phyloP scores from a whole-genome alignment of 1,140 invertebrate species.

The Drosophila cardini region DNA sequence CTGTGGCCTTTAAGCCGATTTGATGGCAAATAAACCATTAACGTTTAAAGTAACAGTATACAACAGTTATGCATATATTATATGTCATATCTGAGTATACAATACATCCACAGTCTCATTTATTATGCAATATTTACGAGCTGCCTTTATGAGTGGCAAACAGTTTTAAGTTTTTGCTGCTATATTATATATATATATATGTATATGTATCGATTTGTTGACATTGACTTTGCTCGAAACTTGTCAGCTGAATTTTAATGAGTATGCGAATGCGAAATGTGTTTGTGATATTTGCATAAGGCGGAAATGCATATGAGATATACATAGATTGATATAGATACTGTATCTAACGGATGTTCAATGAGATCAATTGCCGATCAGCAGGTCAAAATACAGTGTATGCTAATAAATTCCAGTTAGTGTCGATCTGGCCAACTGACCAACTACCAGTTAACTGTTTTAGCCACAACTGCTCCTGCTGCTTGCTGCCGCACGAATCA shows the following conservation, averaged over 20 bases:
- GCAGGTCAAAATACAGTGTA: slow-evolving; percentile 15
- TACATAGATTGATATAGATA: neutral
- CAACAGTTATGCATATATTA: slow-evolving; percentile 60
- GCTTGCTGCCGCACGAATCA: slow-evolving; percentile 1
- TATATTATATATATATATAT: slow-evolving; percentile 34
- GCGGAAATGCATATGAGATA: slow-evolving; percentile 30
- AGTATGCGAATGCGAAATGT: slow-evolving; percentile 13
- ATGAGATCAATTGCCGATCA: neutral
- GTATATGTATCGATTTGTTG: slow-evolving; percentile 37
- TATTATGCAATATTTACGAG: slow-evolving; percentile 56
- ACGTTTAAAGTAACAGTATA: slow-evolving; percentile 35
- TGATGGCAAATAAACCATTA: neutral
- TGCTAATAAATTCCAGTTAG: slow-evolving; percentile 13
- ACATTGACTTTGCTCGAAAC: slow-evolving; percentile 49
- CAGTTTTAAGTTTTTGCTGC: slow-evolving; percentile 22
- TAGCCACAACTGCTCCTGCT: neutral
- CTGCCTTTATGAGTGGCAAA: slow-evolving; percentile 29
- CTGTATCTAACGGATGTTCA: neutral
- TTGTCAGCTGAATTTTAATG: slow-evolving; percentile 22
- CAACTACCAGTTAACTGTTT: slow-evolving; percentile 30
- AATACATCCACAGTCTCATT: slow-evolving; percentile 19
- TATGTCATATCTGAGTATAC: slow-evolving; percentile 4
- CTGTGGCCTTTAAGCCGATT: slow-evolving; percentile 11
- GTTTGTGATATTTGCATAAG: slow-evolving; percentile 38
- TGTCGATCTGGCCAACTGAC: slow-evolving; percentile 17